Base-by-base conservation (phyloP, 2,888 invertebrate species). In the Chrysopilus asiliformis region DNA sequence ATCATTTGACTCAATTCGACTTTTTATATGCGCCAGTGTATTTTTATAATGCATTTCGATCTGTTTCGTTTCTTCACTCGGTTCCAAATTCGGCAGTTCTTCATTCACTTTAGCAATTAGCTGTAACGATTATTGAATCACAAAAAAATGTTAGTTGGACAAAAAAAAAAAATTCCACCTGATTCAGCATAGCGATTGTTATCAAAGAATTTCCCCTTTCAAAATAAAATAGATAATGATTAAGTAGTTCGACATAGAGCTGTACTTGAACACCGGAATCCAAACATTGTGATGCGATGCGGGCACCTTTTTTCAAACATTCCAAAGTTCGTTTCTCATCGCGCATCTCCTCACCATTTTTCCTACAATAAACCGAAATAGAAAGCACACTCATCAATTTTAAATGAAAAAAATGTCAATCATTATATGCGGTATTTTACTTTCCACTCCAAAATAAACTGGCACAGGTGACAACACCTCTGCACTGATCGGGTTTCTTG, bases 401-500 rank as follows among this genome's bases (percentile, higher is more conserved):
- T 17, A 32, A 37, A 17, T 20, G n/a, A 20, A 13, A 31, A 4
- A 7, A 24, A 12, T 19, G 7, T 19, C 13, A 26, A 30, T 26
- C 10, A 17, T 20, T 27, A 15, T 14, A 25, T 19, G 12, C 13
- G 13, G 9, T 1, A 1, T 50, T 56, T 50, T 48, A 69, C 45
- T 82, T 77, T 12, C 86, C 89, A 45, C 90, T 90, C 98, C 98
- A 98, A 68, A 95, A 98, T 41, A 99, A 73, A 60, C 95, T 91
- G 0, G 97, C 86, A 57, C 93, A 93, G 0, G 85, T 75, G 0
- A 87, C 84, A 1, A 95, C 91, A 1, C 90, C 95, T 25, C 95
- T 71, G 52, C 94, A 94, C 59, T 99, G 98, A 66, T 99, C 98
- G 0, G 95, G 94, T 53, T 98, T 98, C 66, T 97, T 93, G 18